Base-by-base conservation (phyloP, 2,888 invertebrate species). In the Polydrusus pterygomalis region DNA sequence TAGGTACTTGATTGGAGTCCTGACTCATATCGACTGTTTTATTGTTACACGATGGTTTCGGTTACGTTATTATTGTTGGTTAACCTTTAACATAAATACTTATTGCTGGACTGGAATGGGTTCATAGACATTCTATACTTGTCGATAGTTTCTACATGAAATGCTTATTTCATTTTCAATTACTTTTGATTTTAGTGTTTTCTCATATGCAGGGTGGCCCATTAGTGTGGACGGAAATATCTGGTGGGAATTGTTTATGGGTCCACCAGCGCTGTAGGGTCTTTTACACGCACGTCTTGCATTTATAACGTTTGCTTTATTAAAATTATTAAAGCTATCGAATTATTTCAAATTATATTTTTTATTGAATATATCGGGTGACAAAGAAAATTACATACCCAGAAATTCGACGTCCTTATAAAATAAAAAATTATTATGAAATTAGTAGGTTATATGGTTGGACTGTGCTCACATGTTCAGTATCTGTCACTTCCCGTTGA, bases 1-100 rank as follows among this genome's bases (percentile, higher is more conserved):
- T 80, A n/a, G n/a, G n/a, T n/a, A 75, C 49, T 64, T 38, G 70
- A 74, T 77, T 72, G 68, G 68, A 62, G 60, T 69, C 77, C 72
- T 79, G 71, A 75, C 47, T 75, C 71, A 75, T 65, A 60, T 45
- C 34, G 15, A 54, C 30, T 30, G 25, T 54, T 51, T 25, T 25
- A 54, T 54, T 30, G 54, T 54, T 54, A 54, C 25, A 54, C 25
- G 13, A 25, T 3, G 54, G 54, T 30, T 30, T 54, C n/a, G 54
- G 54, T 54, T 54, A 54, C 54, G 54, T 30, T 54, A 54, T 54
- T 54, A 25, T 54, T 54, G 30, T 54, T 54, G 54, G 54, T 54
- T 54, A 54, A 54, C 54, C 54, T 54, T 54, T 54, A 54, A 54
- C 54, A 54, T 30, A 54, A 54, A 13, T 54, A 25, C 25, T 54